Percentiles rank a stretch among this genome's conserved stretches.
These are phyloP conservation scores for Hestina assimilis DNA, from an alignment of 1,140 invertebrate genomes.

Conservation along the genomic window DNA sequence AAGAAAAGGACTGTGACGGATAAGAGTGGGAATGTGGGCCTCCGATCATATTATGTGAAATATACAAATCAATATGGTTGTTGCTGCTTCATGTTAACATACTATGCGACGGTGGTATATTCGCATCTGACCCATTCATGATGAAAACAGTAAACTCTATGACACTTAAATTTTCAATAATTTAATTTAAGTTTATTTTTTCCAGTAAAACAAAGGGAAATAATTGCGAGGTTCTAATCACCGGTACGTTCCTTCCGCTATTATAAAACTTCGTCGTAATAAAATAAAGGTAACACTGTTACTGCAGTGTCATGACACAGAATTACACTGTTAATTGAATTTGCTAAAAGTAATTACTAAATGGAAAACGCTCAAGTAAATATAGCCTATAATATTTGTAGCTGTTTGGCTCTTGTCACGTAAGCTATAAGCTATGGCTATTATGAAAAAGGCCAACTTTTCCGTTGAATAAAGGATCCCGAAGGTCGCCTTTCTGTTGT, in stretches of 20 bases:
- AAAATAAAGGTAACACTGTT: not conserved
- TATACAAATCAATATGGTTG: too few relatives aligned
- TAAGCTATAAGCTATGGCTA: slow-evolving; percentile 26
- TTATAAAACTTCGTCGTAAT: not conserved
- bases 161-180: not conserved
- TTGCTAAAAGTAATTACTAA: slow-evolving; percentile 21
- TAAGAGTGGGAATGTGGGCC: too few relatives aligned
- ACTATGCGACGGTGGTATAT: too few relatives aligned
- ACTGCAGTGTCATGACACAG: not conserved
- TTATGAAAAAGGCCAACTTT: slow-evolving; percentile 47
- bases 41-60: too few relatives aligned
- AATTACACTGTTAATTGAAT: slow-evolving; percentile 13
- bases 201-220: not conserved
- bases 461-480: slow-evolving; percentile 46
- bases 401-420: slow-evolving; percentile 21
- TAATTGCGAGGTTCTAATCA: too few relatives aligned
- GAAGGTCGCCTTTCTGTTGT: slow-evolving; percentile 53
- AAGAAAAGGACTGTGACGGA: too few relatives aligned
- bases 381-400: not conserved
- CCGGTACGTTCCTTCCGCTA: not conserved
- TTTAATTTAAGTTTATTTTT: not conserved
- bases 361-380: slow-evolving; percentile 7
- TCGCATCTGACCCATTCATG: too few relatives aligned
- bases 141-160: too few relatives aligned
- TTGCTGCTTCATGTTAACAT: too few relatives aligned